A percentile compares a stretch with the other conserved stretches of the same genome.
phyloP scores from a whole-genome alignment of 2,888 invertebrate genomes.

The Eupelmus urozonus region DNA sequence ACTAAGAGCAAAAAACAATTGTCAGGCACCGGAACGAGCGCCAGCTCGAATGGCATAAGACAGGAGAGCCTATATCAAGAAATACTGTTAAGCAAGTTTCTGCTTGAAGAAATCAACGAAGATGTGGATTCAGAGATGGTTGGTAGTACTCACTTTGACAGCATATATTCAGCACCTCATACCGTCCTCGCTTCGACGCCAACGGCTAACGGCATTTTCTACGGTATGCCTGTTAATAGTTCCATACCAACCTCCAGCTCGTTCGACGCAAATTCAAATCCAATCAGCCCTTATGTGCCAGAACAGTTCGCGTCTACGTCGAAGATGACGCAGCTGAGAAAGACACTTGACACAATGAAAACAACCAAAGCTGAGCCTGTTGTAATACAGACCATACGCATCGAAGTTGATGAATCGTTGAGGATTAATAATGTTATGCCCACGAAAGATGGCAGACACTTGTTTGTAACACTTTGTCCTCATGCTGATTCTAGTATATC shows the following conservation, averaged over 20 bases:
- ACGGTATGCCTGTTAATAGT: slow-evolving; percentile 66
- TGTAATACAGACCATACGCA: slow-evolving; percentile 71
- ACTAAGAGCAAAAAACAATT: slow-evolving; percentile 75
- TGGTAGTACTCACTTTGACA: slow-evolving; percentile 70
- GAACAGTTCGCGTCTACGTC: slow-evolving; percentile 74
- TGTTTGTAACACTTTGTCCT: slow-evolving; percentile 72
- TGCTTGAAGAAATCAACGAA: slow-evolving; percentile 76
- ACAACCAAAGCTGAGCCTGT: slow-evolving; percentile 71
- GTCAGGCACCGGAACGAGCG: slow-evolving; percentile 79
- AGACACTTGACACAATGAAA: slow-evolving; percentile 69
- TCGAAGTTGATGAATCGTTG: slow-evolving; percentile 71
- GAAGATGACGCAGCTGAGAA: slow-evolving; percentile 68
- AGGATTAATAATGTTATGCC: slow-evolving; percentile 70
- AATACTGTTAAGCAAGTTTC: slow-evolving; percentile 73
- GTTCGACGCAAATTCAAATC: slow-evolving; percentile 73
- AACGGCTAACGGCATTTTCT: slow-evolving; percentile 71
- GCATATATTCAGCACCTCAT: slow-evolving; percentile 64
- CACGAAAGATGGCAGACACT: slow-evolving; percentile 71
- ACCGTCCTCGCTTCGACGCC: slow-evolving; percentile 68
- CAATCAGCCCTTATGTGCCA: slow-evolving; percentile 65
- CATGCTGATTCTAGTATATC: slow-evolving; percentile 70
- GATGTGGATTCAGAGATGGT: slow-evolving; percentile 74
- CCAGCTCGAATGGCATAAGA: slow-evolving; percentile 75
- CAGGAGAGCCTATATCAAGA: slow-evolving; percentile 76
- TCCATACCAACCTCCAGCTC: slow-evolving; percentile 66